Percentiles rank a stretch among this genome's conserved stretches.
These are phyloP conservation scores for Crocuta crocuta DNA, from an alignment of 2,113 vertebrate species.

Conservation along the genomic window DNA sequence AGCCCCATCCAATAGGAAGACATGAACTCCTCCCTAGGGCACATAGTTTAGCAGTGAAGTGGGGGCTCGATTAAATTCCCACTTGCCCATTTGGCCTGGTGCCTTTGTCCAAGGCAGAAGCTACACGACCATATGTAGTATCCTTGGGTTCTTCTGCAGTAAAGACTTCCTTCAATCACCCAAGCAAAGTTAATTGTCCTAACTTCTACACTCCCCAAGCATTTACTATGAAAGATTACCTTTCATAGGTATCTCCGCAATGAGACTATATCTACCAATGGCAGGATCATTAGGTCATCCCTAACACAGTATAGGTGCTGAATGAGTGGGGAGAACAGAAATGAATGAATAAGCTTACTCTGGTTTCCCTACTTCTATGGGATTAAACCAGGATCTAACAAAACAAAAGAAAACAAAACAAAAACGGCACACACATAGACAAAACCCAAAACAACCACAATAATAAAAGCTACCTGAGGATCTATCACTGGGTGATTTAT, in stretches of 20 bases:
- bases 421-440: background rate
- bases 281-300: background rate
- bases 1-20: background rate
- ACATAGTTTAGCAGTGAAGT: too few relatives aligned
- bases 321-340: background rate
- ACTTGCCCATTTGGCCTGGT: background rate
- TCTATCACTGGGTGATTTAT: background rate
- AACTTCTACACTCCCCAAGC: background rate
- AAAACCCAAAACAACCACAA: background rate
- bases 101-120: background rate
- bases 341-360: background rate
- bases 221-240: background rate
- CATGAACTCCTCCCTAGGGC: too few relatives aligned
- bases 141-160: background rate
- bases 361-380: background rate
- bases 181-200: background rate
- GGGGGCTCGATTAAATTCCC: background rate
- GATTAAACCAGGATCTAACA: background rate
- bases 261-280: background rate
- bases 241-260: background rate
- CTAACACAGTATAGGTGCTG: background rate
- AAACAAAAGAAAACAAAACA: background rate
- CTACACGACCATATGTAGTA: background rate
- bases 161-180: background rate
- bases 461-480: background rate